Conservation (phyloP, 2,888 invertebrate genomes). For the Autographa gamma region DNA sequence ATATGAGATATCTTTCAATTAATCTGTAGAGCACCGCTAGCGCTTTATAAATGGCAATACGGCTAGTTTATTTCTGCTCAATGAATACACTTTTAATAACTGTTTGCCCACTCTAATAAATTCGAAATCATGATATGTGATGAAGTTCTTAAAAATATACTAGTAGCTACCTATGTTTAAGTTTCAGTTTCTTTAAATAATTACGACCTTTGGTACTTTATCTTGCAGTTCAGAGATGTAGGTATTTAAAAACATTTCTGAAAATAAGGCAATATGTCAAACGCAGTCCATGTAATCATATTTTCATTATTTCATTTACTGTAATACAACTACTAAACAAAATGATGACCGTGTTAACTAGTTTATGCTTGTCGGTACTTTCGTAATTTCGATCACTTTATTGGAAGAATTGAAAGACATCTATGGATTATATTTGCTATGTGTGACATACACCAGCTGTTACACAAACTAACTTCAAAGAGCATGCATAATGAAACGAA, state of each 20-base stretch:
- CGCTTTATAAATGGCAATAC: not conserved
- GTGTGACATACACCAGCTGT: slow-evolving; percentile 1
- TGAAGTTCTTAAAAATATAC: not conserved
- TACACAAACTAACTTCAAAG: not conserved
- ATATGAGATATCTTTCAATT: not conserved
- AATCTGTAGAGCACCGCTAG: not conserved
- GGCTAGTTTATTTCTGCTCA: not conserved
- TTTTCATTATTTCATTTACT: no score
- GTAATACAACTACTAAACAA: not conserved
- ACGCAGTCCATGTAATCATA: no score
- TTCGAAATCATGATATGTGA: not conserved
- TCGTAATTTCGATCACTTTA: not conserved
- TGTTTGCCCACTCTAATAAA: not conserved
- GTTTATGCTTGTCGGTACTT: not conserved
- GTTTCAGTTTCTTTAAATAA: no score
- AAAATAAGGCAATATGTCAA: no score
- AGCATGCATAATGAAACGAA: slow-evolving; percentile 4
- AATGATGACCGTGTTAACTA: not conserved
- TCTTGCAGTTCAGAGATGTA: no score
- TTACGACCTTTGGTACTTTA: no score
- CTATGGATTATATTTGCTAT: not conserved
- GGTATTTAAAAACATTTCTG: no score
- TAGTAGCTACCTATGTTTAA: no score
- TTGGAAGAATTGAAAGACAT: not conserved
- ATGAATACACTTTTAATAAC: slow-evolving; percentile 1